Conservation (phyloP, 2,888 invertebrate genomes). For the Aphelenchoides bicaudatus region DNA sequence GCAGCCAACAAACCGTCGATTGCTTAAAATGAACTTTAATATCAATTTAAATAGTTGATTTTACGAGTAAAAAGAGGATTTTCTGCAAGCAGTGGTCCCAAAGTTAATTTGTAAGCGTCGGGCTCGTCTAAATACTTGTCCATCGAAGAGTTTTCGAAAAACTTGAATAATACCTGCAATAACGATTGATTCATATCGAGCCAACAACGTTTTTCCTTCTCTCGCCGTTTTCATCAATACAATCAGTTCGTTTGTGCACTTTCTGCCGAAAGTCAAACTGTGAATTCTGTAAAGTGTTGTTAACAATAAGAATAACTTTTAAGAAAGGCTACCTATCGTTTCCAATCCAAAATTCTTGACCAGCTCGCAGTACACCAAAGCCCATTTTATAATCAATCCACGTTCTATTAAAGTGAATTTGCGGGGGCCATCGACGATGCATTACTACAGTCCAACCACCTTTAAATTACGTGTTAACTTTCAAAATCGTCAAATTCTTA, state of each 20-base stretch:
- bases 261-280: constrained; percentile 25
- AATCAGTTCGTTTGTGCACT: constrained; percentile 26
- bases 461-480: constrained; percentile 26
- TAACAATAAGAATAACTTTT: no score
- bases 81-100: background rate
- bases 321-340: no score
- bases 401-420: constrained; percentile 25
- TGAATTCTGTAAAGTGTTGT: no score
- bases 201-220: constrained; percentile 18
- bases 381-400: constrained; percentile 30
- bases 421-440: constrained; percentile 21
- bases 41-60: constrained; percentile 4
- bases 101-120: constrained; percentile 15
- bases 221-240: constrained; percentile 19
- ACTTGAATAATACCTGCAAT: no score
- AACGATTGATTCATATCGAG: constrained; percentile 22
- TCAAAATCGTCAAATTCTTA: constrained; percentile 24
- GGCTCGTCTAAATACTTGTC: no score
- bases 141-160: no score
- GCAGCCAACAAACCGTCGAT: constrained; percentile 25
- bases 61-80: constrained; percentile 13
- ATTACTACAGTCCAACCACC: constrained; percentile 31
- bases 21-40: constrained; percentile 17
- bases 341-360: constrained; percentile 29
- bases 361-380: constrained; percentile 18